These are phyloP conservation scores for Manduca sexta DNA, from an alignment of 1,140 invertebrate genomes.

Conservation along the genomic window DNA sequence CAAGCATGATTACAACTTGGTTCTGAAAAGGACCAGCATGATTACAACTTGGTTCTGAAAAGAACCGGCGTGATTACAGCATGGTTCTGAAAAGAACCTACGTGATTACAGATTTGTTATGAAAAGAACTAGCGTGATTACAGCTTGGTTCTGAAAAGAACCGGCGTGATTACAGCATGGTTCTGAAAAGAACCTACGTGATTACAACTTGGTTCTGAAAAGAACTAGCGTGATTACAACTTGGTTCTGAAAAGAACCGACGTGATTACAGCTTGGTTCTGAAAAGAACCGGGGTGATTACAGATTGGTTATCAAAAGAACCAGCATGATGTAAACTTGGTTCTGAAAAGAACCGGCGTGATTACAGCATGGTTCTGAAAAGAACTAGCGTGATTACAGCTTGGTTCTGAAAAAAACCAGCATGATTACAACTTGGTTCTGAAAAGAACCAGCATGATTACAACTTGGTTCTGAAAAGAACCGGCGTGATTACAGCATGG, in stretches of 20 bases:
- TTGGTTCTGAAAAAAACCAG: constrained; percentile 5
- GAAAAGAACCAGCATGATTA: neutral
- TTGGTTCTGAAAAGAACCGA: constrained; percentile 1
- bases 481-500: neutral
- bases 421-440: neutral
- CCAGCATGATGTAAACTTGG: neutral
- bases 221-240: constrained; percentile 2
- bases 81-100: constrained; percentile 1
- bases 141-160: neutral
- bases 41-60: no score
- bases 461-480: neutral
- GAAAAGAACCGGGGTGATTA: constrained; percentile 4
- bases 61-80: no score
- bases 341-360: constrained; percentile 5
- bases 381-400: constrained; percentile 5
- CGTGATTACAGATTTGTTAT: no score
- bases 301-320: constrained; percentile 8
- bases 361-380: constrained; percentile 2
- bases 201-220: constrained; percentile 7
- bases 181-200: constrained; percentile 5
- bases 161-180: neutral
- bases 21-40: no score
- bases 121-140: no score
- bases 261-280: constrained; percentile 1
- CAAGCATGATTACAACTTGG: no score